Conservation (phyloP, 2,113 vertebrate genomes). For the Mystacornis crossleyi region DNA sequence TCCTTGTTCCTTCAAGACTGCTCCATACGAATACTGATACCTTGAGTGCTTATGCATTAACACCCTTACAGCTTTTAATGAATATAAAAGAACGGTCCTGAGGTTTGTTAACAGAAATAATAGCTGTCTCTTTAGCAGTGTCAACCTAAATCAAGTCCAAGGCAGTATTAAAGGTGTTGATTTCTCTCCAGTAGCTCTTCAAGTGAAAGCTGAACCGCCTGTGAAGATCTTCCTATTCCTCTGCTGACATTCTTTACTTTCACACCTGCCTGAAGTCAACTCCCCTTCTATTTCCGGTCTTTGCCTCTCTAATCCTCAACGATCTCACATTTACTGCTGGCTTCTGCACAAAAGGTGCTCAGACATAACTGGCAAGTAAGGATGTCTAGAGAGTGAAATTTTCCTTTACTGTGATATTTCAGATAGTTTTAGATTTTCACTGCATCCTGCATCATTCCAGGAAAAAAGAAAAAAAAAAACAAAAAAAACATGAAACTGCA, state of each 20-base stretch:
- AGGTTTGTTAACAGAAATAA: neutral
- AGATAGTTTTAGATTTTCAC: neutral
- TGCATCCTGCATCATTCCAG: neutral
- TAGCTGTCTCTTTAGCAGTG: neutral
- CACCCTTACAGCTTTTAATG: neutral
- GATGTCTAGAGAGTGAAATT: neutral
- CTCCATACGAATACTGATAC: neutral
- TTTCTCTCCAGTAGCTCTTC: neutral
- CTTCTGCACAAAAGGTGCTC: neutral
- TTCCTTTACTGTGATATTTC: neutral
- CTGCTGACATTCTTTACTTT: neutral
- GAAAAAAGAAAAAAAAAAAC: neutral
- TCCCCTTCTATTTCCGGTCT: neutral
- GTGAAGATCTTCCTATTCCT: neutral
- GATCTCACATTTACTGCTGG: neutral
- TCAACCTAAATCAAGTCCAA: neutral
- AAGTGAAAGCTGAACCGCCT: neutral
- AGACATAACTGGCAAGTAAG: neutral
- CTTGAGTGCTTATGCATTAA: neutral
- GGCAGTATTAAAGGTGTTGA: neutral
- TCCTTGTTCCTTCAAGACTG: neutral
- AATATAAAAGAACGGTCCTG: neutral
- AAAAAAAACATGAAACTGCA: neutral
- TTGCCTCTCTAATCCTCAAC: neutral
- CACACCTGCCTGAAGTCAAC: neutral